These are phyloP conservation scores for Perccottus glenii DNA, from an alignment of 2,113 vertebrate species.

Conservation along the genomic window DNA sequence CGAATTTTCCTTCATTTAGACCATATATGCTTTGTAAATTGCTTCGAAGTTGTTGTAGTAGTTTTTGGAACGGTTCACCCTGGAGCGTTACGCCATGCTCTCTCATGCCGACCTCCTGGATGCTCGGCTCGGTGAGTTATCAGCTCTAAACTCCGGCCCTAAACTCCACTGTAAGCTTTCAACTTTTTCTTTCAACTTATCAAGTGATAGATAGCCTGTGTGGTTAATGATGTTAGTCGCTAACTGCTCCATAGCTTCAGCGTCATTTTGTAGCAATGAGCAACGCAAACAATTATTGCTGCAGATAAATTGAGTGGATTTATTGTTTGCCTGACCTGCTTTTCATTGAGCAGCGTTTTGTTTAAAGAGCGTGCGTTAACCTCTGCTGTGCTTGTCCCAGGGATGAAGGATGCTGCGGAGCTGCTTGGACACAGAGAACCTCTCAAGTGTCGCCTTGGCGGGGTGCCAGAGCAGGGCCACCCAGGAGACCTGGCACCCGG, in stretches of 20 bases:
- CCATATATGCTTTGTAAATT: slow-evolving; percentile 83
- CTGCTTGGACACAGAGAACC: slow-evolving; percentile 95
- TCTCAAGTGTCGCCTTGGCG: slow-evolving; percentile 93
- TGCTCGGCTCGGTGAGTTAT: slow-evolving; percentile 98
- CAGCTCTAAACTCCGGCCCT: slow-evolving; percentile 81
- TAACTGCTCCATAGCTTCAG: slow-evolving; percentile 41
- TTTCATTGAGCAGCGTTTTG: slow-evolving; percentile 15
- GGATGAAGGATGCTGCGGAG: slow-evolving; percentile 98
- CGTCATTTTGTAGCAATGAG: slow-evolving; percentile 31
- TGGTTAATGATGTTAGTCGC: slow-evolving; percentile 51
- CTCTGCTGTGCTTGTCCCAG: slow-evolving; percentile 74
- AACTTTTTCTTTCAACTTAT: slow-evolving; percentile 74
- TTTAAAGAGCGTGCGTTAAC: slow-evolving; percentile 1
- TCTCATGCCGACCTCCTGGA: slow-evolving; percentile 99
- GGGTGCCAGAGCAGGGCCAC: slow-evolving; percentile 89
- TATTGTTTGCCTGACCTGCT: slow-evolving; percentile 2
- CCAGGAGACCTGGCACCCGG: slow-evolving; percentile 93
- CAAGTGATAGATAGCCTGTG: slow-evolving; percentile 81
- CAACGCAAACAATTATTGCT: slow-evolving; percentile 19
- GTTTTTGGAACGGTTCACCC: slow-evolving; percentile 90
- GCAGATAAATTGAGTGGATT: slow-evolving; percentile 9
- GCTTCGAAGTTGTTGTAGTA: slow-evolving; percentile 88
- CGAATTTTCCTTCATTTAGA: slow-evolving; percentile 96
- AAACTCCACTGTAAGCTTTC: slow-evolving; percentile 84
- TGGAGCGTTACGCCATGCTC: slow-evolving; percentile 98